Base-by-base conservation (phyloP, 2,888 invertebrate genomes). In the Rhopalosiphum nymphaeae region DNA sequence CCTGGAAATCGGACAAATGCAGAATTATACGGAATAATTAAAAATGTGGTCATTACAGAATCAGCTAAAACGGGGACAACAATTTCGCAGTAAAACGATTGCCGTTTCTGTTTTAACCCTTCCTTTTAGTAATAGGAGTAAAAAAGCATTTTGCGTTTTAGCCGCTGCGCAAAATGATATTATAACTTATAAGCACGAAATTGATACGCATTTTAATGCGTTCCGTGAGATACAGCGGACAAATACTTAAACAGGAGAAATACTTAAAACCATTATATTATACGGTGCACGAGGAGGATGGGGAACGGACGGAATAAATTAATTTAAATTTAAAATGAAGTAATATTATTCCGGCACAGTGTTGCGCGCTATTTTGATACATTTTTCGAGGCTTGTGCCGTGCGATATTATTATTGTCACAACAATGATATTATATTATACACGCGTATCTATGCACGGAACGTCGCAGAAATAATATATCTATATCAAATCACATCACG, bases 271-370 rank as follows among this genome's bases (percentile, higher is more conserved):
- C 90, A 49, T 67, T 84, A 84, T 46, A 57, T 29, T n/a, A 84
- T 42, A 26, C 78, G 13, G 0, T n/a, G 56, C 86, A n/a, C 56
- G 53, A 4, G 56, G 21, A 36, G 56, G 21, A 36, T 21, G 42
- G 88, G 56, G 11, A 56, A 84, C 53, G 53, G 56, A 91, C 42
- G 42, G 56, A 91, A 91, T 91, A 56, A 53, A 91, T 85, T 36
- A 84, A 91, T 91, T 91, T 91, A 42, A 84, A 91, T 84, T 91
- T 29, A 36, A 91, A 91, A 91, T 91, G 56, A 85, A 91, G 85
- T 89, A 86, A 29, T 49, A 86, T 86, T 86, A 86, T 86, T 86
- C 46, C 21, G 21, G 21, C 9, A 67, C 67, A n/a, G 67, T 67
- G 67, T 36, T 78, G 36, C 78, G 36, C 36, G 36, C 49, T 86